Conservation (phyloP, 2,797 vertebrate species). For the Myoxocephalus aenaeus region DNA sequence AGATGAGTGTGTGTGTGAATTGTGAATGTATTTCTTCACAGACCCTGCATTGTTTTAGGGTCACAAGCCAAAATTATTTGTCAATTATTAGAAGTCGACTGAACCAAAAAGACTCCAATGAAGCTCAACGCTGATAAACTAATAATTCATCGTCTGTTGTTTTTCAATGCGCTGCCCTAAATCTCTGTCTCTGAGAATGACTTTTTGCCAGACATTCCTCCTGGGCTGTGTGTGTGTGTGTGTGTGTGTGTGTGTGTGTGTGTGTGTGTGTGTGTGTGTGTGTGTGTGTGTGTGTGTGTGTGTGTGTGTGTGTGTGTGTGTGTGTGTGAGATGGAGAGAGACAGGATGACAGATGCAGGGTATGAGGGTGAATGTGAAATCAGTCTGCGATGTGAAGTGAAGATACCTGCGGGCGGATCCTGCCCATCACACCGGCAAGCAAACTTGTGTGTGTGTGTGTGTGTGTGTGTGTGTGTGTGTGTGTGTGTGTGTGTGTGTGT, state of each 20-base stretch:
- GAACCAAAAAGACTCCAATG: not conserved
- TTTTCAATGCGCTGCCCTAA: not conserved
- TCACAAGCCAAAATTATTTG: no score
- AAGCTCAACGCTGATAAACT: constrained; percentile 20
- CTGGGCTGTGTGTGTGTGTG: constrained; percentile 11
- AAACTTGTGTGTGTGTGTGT: constrained; percentile 27
- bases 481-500: no score
- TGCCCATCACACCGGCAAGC: constrained; percentile 35
- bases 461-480: no score
- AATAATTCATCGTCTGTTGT: not conserved
- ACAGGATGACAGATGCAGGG: constrained; percentile 19
- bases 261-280: constrained; percentile 6
- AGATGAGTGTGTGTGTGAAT: no score
- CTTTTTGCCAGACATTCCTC: constrained; percentile 24
- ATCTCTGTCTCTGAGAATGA: constrained; percentile 7
- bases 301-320: constrained; percentile 17
- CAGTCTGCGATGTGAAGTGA: constrained; percentile 38
- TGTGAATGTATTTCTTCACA: no score
- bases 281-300: constrained; percentile 6
- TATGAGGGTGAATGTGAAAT: constrained; percentile 48
- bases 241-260: constrained; percentile 1
- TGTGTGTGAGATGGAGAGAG: not conserved
- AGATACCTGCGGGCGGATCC: constrained; percentile 52
- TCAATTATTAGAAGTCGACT: no score
- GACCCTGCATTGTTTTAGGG: no score